Evolutionary conservation across 2,797 vertebrate species (phyloP), one percentile per base, ranked within the genome.

Genomic region (Sebastes diploproa): DNA sequence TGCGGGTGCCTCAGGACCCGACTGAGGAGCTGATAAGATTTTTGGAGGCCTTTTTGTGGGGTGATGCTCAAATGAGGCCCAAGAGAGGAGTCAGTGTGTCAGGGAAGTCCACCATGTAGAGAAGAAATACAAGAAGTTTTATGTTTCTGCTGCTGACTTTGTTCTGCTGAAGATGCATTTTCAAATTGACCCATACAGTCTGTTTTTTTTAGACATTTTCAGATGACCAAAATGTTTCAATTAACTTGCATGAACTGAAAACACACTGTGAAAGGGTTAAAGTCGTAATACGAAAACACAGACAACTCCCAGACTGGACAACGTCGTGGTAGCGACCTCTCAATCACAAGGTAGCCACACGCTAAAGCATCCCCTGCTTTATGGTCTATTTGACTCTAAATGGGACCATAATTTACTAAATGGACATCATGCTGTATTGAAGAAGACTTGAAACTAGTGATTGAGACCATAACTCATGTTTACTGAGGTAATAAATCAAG

Each of bases 1-100:
- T 84, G 61, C 25, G 83, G 88, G 81, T 38, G 75, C 86, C 87
- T 80, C 81, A 5, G 76, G 81, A 86, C 54, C 89, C 6, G 34
- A 75, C 78, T 10, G 85, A 89, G 81, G 55, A 75, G 74, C 80
- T 94, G 95, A 96, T 95, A 95, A 94, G 90, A 90, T 56, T 64
- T 88, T 81, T 62, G 65, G 71, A 85, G 66, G 80, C 71, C 66
- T 71, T 77, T 87, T 67, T 74, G 58, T 75, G 66, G 78, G 59
- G 59, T n/a, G 70, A 87, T 20, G 77, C 74, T 85, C 64, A 62
- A 72, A 62, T 67, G 86, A 88, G 84, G 86, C 87, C 82, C 75
- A 9, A 18, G 14, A 82, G 42, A 89, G 78, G 77, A 84, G 11
- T 58, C 20, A 66, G 52, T 32, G 7, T 27, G 7, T 27, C 7